These are phyloP conservation scores for Bos taurus DNA, from an alignment of 2,113 vertebrate species.

Conservation along the genomic window DNA sequence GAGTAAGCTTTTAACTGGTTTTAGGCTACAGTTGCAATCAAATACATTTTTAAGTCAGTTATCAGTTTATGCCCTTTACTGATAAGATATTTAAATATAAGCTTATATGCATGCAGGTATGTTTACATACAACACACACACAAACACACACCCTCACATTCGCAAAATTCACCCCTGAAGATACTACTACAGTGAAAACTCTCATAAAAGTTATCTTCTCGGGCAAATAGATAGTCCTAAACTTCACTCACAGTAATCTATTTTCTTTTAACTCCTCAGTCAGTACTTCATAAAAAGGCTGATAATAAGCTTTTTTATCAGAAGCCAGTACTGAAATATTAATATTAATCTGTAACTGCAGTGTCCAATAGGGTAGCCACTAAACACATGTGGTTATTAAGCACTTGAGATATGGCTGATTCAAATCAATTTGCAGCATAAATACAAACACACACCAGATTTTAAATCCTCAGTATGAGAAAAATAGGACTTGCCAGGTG, in stretches of 20 bases:
- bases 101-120: no score
- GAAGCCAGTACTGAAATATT: not conserved
- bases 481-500: not conserved
- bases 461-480: not conserved
- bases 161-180: not conserved
- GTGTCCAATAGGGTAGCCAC: not conserved
- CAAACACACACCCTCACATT: not conserved
- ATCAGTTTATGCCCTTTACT: not conserved
- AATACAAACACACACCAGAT: not conserved
- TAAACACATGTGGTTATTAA: no score
- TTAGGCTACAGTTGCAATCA: not conserved
- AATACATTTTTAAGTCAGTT: not conserved
- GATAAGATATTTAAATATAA: not conserved
- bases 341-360: not conserved
- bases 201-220: not conserved
- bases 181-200: not conserved
- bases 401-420: no score
- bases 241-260: not conserved
- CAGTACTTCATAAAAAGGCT: not conserved
- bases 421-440: not conserved
- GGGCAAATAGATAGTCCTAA: not conserved
- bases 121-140: not conserved
- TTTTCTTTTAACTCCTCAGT: not conserved
- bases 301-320: not conserved
- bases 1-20: not conserved